Evolutionary conservation across 2,888 invertebrate species (phyloP).

Genomic region (Meteorus colon): DNA sequence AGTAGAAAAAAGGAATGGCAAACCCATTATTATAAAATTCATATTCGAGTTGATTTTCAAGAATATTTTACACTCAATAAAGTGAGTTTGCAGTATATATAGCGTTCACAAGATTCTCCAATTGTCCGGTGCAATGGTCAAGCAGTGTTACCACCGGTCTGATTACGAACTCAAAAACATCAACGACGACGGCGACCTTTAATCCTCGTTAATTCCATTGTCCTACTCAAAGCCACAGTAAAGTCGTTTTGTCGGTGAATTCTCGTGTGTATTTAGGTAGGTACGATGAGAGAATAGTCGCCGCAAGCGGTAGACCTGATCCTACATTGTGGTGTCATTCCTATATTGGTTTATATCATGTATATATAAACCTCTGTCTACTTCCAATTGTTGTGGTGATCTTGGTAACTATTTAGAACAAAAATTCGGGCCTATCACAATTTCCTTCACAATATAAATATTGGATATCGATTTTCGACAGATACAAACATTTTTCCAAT

Average conservation of each 20-base stretch:
- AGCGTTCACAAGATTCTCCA: not conserved
- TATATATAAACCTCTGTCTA: not conserved
- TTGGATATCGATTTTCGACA: too few species aligned
- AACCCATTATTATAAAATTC: not conserved
- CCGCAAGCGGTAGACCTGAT: constrained; percentile 10
- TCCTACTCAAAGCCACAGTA: not conserved
- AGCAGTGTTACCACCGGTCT: not conserved
- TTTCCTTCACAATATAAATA: too few species aligned
- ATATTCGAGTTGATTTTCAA: not conserved
- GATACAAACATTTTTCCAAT: too few species aligned
- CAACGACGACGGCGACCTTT: constrained; percentile 4
- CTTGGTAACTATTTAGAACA: too few species aligned
- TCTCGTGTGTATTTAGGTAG: constrained; percentile 20
- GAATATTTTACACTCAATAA: not conserved
- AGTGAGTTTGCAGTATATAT: not conserved
- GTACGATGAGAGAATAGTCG: not conserved
- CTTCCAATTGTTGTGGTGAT: too few species aligned
- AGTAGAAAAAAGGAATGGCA: not conserved
- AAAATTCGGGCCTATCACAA: too few species aligned
- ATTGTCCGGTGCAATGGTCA: not conserved
- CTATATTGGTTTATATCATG: not conserved
- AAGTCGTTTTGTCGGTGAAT: constrained; percentile 22
- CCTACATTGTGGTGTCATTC: not conserved
- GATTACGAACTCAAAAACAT: constrained; percentile 12
- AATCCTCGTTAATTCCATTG: constrained; percentile 21